Base-by-base conservation (phyloP, 2,888 invertebrate species). In the Molanna angustata region DNA sequence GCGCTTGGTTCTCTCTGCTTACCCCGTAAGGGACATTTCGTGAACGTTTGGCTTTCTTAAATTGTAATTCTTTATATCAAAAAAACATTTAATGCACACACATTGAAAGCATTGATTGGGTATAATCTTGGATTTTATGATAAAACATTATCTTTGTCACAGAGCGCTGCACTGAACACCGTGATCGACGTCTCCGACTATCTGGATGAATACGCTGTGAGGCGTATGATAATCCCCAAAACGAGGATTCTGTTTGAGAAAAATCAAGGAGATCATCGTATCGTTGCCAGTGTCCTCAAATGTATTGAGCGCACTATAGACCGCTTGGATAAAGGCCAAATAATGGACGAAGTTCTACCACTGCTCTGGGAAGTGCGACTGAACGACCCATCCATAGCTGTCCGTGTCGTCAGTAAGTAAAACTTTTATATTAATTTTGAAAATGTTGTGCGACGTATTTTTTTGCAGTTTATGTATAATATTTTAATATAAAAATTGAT, bases 401-500 rank as follows among this genome's bases (percentile, higher is more conserved):
- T 88, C 68, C 85, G 92, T 69, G 88, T 94, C 69, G 92, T 95
- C 73, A 88, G 96, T 96, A 84, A 91, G 94, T 92, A 76, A 58
- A 49, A 18, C 21, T 43, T 37, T 37, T 37, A 20, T n/a, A n/a
- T n/a, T n/a, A n/a, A n/a, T n/a, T n/a, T n/a, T n/a, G n/a, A n/a
- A n/a, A n/a, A n/a, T n/a, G n/a, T n/a, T n/a, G n/a, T n/a, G n/a
- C n/a, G n/a, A n/a, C n/a, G n/a, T n/a, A n/a, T n/a, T n/a, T n/a
- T n/a, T n/a, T n/a, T n/a, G n/a, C n/a, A n/a, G n/a, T n/a, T n/a
- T n/a, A n/a, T n/a, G n/a, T n/a, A n/a, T n/a, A n/a, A n/a, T n/a
- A n/a, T n/a, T n/a, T n/a, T n/a, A n/a, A n/a, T n/a, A n/a, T n/a
- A n/a, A n/a, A n/a, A n/a, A n/a, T n/a, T n/a, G n/a, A n/a, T n/a